These are phyloP conservation scores for Drosophila mimica DNA, from an alignment of 2,888 invertebrate genomes.

Conservation along the genomic window DNA sequence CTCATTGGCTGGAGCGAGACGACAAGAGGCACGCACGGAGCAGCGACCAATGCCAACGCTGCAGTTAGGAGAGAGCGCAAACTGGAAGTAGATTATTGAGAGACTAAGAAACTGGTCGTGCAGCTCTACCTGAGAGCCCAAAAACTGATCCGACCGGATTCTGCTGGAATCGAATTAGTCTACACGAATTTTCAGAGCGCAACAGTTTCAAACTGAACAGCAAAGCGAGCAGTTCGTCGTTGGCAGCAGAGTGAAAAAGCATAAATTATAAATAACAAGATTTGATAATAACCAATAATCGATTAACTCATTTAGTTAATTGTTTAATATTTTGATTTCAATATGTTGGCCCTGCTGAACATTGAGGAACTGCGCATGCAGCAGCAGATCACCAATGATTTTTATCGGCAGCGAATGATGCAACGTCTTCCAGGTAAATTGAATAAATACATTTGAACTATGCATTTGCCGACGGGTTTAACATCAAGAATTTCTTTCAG, in stretches of 20 bases:
- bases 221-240: conserved; percentile 59
- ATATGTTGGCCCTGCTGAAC: conserved; percentile 68
- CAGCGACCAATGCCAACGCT: conserved; percentile 52
- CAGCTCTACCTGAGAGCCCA: conserved; percentile 62
- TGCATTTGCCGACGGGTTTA: conserved; percentile 45
- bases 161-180: conserved; percentile 60
- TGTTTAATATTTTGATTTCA: conserved; percentile 1
- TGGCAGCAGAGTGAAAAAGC: neutral
- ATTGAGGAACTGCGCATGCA: conserved; percentile 83
- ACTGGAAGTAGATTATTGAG: conserved; percentile 29
- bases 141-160: conserved; percentile 63
- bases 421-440: conserved; percentile 83
- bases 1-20: conserved; percentile 51
- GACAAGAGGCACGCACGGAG: conserved; percentile 20
- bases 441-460: neutral
- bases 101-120: conserved; percentile 57
- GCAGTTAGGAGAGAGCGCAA: conserved; percentile 39
- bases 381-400: conserved; percentile 83
- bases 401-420: conserved; percentile 84
- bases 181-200: conserved; percentile 35
- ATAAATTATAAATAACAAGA: neutral
- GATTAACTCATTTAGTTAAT: neutral
- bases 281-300: neutral
- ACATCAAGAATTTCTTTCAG: conserved; percentile 42
- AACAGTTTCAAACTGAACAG: conserved; percentile 65